Evolutionary conservation across 2,888 invertebrate genomes (phyloP).

Genomic region (Drosophila testacea): DNA sequence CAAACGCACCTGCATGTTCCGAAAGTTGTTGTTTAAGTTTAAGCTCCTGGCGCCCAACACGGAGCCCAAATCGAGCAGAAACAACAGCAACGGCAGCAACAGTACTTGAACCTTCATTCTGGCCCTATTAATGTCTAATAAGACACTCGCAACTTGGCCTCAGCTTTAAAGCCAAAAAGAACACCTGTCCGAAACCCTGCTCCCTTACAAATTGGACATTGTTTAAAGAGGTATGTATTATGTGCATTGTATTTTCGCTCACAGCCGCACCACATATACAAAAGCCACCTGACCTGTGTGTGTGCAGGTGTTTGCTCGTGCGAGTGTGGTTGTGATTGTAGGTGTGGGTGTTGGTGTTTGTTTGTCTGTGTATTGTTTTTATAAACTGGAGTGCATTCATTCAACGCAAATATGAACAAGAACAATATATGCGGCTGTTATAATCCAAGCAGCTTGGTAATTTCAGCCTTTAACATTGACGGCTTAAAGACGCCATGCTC

Average conservation of each 20-base stretch:
- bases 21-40: slow-evolving; percentile 57
- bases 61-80: slow-evolving; percentile 12
- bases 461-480: slow-evolving; percentile 82
- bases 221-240: slow-evolving; percentile 30
- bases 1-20: slow-evolving; percentile 73
- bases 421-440: slow-evolving; percentile 60
- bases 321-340: slow-evolving; percentile 13
- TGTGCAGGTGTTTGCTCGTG: slow-evolving; percentile 14
- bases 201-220: slow-evolving; percentile 19
- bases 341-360: slow-evolving; percentile 23
- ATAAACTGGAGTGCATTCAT: slow-evolving; percentile 68
- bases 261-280: slow-evolving; percentile 47
- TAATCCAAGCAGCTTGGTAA: slow-evolving; percentile 69
- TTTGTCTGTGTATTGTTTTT: slow-evolving; percentile 24
- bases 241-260: slow-evolving; percentile 53
- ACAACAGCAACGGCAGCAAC: slow-evolving; percentile 29
- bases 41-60: slow-evolving; percentile 17
- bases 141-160: not conserved
- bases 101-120: slow-evolving; percentile 41
- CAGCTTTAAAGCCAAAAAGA: slow-evolving; percentile 55
- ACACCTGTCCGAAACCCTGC: slow-evolving; percentile 23
- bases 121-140: slow-evolving; percentile 14
- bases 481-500: slow-evolving; percentile 95
- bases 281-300: slow-evolving; percentile 31
- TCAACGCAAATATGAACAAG: slow-evolving; percentile 51